Percentiles rank a stretch among this genome's conserved stretches.
Conservation (phyloP, 2,113 vertebrate species). For the Macrotus californicus region DNA sequence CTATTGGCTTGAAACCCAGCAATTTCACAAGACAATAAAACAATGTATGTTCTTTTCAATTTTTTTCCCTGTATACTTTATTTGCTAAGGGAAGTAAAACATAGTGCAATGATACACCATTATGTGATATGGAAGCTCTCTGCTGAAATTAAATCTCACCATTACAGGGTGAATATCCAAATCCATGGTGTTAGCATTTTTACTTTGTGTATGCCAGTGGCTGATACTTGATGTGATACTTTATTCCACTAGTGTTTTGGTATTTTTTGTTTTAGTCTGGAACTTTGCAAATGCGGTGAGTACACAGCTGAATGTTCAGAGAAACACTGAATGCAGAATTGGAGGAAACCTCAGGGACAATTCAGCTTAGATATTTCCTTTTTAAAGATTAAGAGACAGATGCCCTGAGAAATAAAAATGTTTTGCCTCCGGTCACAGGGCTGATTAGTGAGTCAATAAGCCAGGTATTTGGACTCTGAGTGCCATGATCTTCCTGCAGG, state of each 20-base stretch:
- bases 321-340: background rate
- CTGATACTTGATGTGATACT: background rate
- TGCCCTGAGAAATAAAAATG: background rate
- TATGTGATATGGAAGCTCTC: conserved; percentile 56
- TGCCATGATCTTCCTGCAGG: background rate
- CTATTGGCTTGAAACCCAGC: conserved; percentile 74
- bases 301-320: background rate
- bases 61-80: conserved; percentile 52
- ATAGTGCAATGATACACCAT: conserved; percentile 50
- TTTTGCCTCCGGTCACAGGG: background rate
- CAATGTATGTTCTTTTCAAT: conserved; percentile 67
- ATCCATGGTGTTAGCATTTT: conserved; percentile 48
- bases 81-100: conserved; percentile 71
- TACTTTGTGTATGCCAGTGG: background rate
- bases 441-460: background rate
- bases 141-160: conserved; percentile 64
- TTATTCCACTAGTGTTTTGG: background rate
- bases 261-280: background rate
- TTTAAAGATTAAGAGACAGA: background rate
- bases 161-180: conserved; percentile 63
- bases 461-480: background rate
- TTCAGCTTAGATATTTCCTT: background rate
- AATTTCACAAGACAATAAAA: conserved; percentile 73
- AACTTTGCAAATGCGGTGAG: background rate
- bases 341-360: background rate